phyloP scores from a whole-genome alignment of 1,140 invertebrate genomes.

The Heterodera schachtii region DNA sequence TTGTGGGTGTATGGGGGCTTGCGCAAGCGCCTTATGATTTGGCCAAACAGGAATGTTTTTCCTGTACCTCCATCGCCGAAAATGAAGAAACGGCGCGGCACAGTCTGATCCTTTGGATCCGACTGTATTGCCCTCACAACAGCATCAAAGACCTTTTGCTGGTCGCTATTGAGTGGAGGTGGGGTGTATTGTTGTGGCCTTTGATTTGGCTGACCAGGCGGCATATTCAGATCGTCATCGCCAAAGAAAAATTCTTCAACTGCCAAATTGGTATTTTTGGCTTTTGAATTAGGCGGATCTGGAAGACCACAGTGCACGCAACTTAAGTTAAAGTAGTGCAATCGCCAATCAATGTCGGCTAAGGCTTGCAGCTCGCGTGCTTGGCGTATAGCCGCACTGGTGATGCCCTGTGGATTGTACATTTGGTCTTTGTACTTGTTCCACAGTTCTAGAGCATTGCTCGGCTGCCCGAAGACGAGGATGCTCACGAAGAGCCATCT shows the following conservation, averaged over 20 bases:
- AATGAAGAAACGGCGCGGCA: neutral
- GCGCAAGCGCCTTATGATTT: constrained; percentile 7
- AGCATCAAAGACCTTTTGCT: constrained; percentile 1
- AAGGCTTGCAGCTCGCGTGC: too few species aligned
- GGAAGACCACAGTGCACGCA: neutral
- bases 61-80: constrained; percentile 4
- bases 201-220: neutral
- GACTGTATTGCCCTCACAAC: neutral
- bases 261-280: neutral
- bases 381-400: too few species aligned
- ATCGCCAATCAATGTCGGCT: too few species aligned
- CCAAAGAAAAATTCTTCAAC: neutral
- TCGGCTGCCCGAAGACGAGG: neutral
- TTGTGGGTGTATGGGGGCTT: neutral
- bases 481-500: constrained; percentile 8
- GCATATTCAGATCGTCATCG: neutral
- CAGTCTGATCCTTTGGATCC: neutral
- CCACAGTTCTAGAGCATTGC: constrained; percentile 7
- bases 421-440: constrained; percentile 13
- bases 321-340: neutral
- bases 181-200: too few species aligned
- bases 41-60: constrained; percentile 11
- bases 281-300: neutral
- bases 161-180: neutral
- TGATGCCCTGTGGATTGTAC: neutral